Evolutionary conservation across 2,113 vertebrate species (phyloP).

Genomic region (Poeciliopsis occidentalis): DNA sequence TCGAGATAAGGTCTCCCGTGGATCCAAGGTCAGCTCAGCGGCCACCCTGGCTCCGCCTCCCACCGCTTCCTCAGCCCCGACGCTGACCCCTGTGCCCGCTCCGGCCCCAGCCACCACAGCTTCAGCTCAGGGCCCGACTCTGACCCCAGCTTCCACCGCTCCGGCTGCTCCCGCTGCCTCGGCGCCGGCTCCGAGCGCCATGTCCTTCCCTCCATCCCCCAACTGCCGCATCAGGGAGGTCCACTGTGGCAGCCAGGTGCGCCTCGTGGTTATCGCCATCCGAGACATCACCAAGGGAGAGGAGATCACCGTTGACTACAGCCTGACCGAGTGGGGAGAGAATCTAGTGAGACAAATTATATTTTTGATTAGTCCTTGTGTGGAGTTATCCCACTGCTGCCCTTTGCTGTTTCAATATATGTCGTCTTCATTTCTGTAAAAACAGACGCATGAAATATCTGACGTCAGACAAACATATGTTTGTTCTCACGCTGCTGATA

Average conservation of each 20-base stretch:
- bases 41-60: slow-evolving; percentile 41
- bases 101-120: slow-evolving; percentile 43
- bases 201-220: slow-evolving; percentile 74
- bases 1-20: slow-evolving; percentile 57
- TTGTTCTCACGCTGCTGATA: slow-evolving; percentile 36
- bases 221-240: slow-evolving; percentile 84
- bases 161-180: slow-evolving; percentile 54
- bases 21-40: slow-evolving; percentile 50
- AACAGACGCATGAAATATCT: not conserved
- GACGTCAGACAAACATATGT: slow-evolving; percentile 36
- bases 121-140: slow-evolving; percentile 50
- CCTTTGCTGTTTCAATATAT: not conserved
- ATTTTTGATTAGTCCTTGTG: not conserved
- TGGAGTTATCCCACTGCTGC: not conserved
- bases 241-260: slow-evolving; percentile 82
- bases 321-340: slow-evolving; percentile 82
- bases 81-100: slow-evolving; percentile 40
- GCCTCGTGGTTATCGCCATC: slow-evolving; percentile 82
- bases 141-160: slow-evolving; percentile 57
- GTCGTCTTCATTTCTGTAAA: slow-evolving; percentile 9
- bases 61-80: slow-evolving; percentile 41
- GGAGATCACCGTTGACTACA: slow-evolving; percentile 85
- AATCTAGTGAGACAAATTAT: slow-evolving; percentile 68
- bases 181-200: slow-evolving; percentile 47
- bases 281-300: slow-evolving; percentile 83